Base-by-base conservation (phyloP, 2,797 vertebrate species). In the Jordanella pulchra region DNA sequence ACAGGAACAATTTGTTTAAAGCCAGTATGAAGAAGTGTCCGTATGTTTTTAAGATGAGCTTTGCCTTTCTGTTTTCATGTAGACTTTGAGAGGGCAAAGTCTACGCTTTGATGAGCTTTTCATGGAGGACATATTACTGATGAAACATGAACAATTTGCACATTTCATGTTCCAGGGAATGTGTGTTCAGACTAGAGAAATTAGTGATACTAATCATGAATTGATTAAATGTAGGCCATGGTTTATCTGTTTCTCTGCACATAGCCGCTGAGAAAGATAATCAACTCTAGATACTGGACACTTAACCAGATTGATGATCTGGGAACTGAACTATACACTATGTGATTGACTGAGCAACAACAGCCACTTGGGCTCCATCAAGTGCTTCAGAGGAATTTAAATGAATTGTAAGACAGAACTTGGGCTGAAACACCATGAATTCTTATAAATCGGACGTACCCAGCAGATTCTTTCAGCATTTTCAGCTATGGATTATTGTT, bases 1-100 rank as follows among this genome's bases (percentile, higher is more conserved):
- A 77, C 74, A 56, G 82, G 71, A 89, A 83, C 74, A 79, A 72
- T 82, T 80, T 84, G 84, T 79, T 81, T 67, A 47, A 81, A 30
- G 78, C 63, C 56, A 76, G 70, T 75, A 61, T 73, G 75, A 70
- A 27, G 48, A 23, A 23, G 63, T 30, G 51, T 65, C 27, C 58
- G 69, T 65, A 71, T 61, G 55, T 69, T 64, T 75, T 71, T n/a
- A 30, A 65, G 47, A 74, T 72, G 54, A 67, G 65, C 69, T 80
- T 64, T 51, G 48, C 75, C 60, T 28, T 73, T 64, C 50, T 73
- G 30, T 60, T 71, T 45, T 45, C 44, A 65, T 21, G 54, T 60
- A 44, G 58, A 60, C 23, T 73, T 12, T 65, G 63, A 60, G 32
- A 50, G 18, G n/a, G 28, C 14, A 30, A 15, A 42, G 75, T 30